Base-by-base conservation (phyloP, 2,888 invertebrate genomes). In the Mallateleia sp. region DNA sequence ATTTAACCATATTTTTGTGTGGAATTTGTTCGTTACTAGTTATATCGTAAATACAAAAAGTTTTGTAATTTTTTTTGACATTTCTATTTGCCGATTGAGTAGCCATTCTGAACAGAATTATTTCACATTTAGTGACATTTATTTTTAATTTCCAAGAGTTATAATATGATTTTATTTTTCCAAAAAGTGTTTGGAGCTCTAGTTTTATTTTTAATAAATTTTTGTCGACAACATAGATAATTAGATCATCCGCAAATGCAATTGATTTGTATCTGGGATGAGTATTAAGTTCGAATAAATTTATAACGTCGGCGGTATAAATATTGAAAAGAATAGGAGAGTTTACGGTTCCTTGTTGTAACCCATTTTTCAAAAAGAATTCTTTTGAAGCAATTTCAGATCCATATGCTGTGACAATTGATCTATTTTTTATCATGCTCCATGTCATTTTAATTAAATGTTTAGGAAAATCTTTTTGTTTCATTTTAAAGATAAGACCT, bases 361-460 rank as follows among this genome's bases (percentile, higher is more conserved):
- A 62, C 1, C 90, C 90, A 15, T 89, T 86, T 8, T 24, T 28
- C 4, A 89, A 64, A n/a, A 14, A 0, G n/a, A 87, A 90, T 60
- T 52, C 60, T 74, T 79, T 84, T 1, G 50, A 24, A 1, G 64
- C 42, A 6, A 24, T 1, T 6, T 25, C 28, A 14, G 32, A 32
- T 0, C 47, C 69, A 5, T 64, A 24, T 8, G 58, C 22, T 1
- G 82, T 79, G 2, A 34, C 22, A n/a, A 87, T 78, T 7, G 54
- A 58, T 78, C 85, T 82, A 1, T 60, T 47, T 2, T 42, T 58
- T 34, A 89, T 74, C 86, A 89, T 90, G 14, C 56, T 79, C 75
- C 80, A 87, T 25, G 90, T 88, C 7, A 89, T 77, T 83, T 88
- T 90, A n/a, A 88, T 89, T 11, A 89, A 15, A 25, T 89, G 72